A percentile compares a stretch with the other conserved stretches of the same genome.
Evolutionary conservation across 37 sponge, comb jelly and placozoan genomes (phyloP).

Genomic region (Haliclona indistincta): DNA sequence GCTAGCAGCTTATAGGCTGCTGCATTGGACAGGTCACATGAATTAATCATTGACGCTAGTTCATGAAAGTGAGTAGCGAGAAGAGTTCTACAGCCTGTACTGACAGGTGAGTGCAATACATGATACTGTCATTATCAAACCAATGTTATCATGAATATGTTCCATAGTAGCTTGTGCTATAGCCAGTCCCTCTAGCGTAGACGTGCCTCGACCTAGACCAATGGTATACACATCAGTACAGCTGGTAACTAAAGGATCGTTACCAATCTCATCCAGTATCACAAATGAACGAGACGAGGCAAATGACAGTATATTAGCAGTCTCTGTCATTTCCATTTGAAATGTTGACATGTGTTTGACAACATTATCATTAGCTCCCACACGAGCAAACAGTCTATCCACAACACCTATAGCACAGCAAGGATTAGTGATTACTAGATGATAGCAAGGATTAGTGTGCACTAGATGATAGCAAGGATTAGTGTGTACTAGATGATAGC

Average conservation of each 20-base stretch:
- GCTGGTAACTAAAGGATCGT: background rate
- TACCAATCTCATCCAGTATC: slow-evolving; percentile 89
- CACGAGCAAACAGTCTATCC: slow-evolving; percentile 85
- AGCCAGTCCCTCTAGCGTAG: slow-evolving; percentile 70
- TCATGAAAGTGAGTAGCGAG: slow-evolving; percentile 80
- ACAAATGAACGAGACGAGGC: slow-evolving; percentile 75
- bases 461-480: background rate
- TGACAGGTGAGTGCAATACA: background rate
- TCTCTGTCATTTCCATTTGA: slow-evolving; percentile 85
- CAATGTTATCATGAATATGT: slow-evolving; percentile 54
- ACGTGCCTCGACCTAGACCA: slow-evolving; percentile 74
- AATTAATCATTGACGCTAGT: slow-evolving; percentile 12
- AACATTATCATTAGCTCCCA: slow-evolving; percentile 89
- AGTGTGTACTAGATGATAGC: background rate
- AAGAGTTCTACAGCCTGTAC: slow-evolving; percentile 69
- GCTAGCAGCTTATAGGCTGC: slow-evolving; percentile 58
- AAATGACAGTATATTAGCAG: slow-evolving; percentile 74
- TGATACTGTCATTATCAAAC: slow-evolving; percentile 26
- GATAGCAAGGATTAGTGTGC: background rate
- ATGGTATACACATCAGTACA: background rate
- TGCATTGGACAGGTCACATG: background rate
- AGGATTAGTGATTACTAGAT: no score
- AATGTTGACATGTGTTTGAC: slow-evolving; percentile 86
- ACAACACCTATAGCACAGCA: slow-evolving; percentile 39
- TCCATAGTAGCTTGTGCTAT: slow-evolving; percentile 78